Evolutionary conservation across 2,797 vertebrate genomes (phyloP), one percentile per base, ranked within the genome.

Genomic region (Novumbra hubbsi): DNA sequence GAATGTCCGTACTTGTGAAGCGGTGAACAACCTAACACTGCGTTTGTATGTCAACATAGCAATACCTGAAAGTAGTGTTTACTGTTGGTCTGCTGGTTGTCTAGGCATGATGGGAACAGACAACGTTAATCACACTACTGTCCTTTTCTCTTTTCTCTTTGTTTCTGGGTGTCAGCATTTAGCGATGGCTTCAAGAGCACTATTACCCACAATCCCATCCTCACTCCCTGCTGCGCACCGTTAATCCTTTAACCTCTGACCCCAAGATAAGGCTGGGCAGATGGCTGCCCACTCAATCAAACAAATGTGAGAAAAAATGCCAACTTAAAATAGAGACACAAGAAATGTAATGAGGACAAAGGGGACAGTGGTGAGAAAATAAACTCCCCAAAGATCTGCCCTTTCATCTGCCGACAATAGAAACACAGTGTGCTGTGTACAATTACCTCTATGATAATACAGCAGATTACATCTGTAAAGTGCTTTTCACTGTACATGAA

Each of bases 191-290:
- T 19, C n/a, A 19, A 52, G 63, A 52, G 24, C 21, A 30, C 48
- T 65, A 73, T 73, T 74, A 79, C 48, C 73, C 72, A 60, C 57
- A 77, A 70, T 8, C 64, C 71, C 68, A 65, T 0, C 48, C 57
- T 48, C 38, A 66, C 27, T 70, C 38, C 52, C 30, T 21, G 34
- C 50, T n/a, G 68, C 27, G 49, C 11, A 49, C 72, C 64, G 30
- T 81, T 30, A 70, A 62, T 73, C 78, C 68, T 72, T 45, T 79
- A 75, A 79, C 78, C 34, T 79, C 41, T 70, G 66, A 74, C 67
- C 55, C 7, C 19, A 19, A 73, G 80, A 81, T 76, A 80, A 77
- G 48, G 30, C 72, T 70, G 73, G 72, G 72, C 84, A 83, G 80
- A 81, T 83, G 78, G 80, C 8, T 60, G 52, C 68, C 30, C 55